Evolutionary conservation across 2,113 vertebrate species (phyloP).

Genomic region (Sebastes fasciatus): DNA sequence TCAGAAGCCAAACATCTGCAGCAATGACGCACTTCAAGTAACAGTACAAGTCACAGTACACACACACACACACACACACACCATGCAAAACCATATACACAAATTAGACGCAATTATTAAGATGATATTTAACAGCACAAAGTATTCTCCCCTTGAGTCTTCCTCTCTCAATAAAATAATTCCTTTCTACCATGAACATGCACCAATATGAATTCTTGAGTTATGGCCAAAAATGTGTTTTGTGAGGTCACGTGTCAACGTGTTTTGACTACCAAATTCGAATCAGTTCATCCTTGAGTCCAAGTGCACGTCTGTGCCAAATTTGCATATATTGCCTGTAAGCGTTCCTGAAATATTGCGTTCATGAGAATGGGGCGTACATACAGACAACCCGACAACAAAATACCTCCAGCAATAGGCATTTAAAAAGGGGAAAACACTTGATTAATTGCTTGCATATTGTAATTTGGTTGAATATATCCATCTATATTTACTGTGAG

Average conservation of each 20-base stretch:
- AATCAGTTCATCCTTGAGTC: no score
- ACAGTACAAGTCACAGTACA: conserved; percentile 17
- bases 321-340: neutral
- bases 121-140: conserved; percentile 2
- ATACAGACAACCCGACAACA: no score
- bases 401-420: no score
- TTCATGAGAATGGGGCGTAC: no score
- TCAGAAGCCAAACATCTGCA: conserved; percentile 77
- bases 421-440: no score
- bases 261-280: no score
- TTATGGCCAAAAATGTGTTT: no score
- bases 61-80: neutral
- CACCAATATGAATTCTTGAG: neutral
- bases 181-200: neutral
- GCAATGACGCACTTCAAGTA: conserved; percentile 53
- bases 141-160: no score
- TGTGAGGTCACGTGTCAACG: no score
- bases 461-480: no score
- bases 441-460: no score
- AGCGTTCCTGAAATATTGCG: neutral
- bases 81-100: neutral
- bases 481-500: no score
- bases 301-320: neutral
- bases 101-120: conserved; percentile 9
- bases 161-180: neutral